These are phyloP conservation scores for Mohoua ochrocephala DNA, from an alignment of 2,113 vertebrate genomes.

Conservation along the genomic window DNA sequence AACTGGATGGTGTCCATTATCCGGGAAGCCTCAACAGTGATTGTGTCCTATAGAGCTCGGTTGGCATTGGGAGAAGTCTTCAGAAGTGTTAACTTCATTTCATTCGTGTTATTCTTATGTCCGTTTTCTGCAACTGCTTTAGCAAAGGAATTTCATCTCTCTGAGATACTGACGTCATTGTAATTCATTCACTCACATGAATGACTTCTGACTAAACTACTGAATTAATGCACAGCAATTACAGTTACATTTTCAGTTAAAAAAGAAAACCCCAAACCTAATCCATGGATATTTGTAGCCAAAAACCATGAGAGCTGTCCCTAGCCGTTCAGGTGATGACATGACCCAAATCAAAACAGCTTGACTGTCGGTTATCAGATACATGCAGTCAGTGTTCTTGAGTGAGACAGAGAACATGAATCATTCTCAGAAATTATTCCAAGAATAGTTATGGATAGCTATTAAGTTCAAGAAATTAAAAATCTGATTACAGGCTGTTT, in stretches of 20 bases:
- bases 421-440: slow-evolving; percentile 5
- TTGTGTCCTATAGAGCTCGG: neutral
- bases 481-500: neutral
- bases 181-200: neutral
- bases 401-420: neutral
- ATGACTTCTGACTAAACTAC: neutral
- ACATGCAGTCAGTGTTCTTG: neutral
- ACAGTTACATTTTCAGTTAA: neutral
- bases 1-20: neutral
- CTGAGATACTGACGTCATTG: neutral
- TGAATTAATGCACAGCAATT: neutral
- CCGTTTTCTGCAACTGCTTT: neutral
- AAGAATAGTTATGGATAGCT: neutral
- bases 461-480: neutral
- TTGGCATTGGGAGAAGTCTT: neutral
- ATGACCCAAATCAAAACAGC: neutral
- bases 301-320: neutral
- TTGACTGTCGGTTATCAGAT: neutral
- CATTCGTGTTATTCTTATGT: neutral
- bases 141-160: neutral
- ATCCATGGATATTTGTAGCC: neutral
- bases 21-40: neutral
- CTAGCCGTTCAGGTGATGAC: neutral
- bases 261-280: fast-evolving
- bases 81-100: neutral